These are phyloP conservation scores for Galerucella pusilla DNA, from an alignment of 2,888 invertebrate species.

Conservation along the genomic window DNA sequence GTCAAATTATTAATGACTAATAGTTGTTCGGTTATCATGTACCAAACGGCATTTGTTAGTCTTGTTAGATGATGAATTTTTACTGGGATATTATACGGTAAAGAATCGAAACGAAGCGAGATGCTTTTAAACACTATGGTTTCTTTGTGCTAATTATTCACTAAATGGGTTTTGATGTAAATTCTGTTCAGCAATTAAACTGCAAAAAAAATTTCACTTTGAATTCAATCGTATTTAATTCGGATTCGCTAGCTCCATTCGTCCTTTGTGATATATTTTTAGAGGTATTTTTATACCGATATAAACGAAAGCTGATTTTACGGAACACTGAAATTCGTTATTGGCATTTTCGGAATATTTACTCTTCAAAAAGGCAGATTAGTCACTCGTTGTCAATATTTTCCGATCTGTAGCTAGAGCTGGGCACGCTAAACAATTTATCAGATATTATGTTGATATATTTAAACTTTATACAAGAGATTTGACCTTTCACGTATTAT, in stretches of 20 bases:
- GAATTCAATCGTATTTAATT: constrained; percentile 38
- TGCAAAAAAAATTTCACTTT: constrained; percentile 35
- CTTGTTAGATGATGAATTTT: constrained; percentile 36
- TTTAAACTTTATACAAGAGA: too few species aligned
- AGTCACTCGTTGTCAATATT: constrained; percentile 30
- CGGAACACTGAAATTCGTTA: constrained; percentile 32
- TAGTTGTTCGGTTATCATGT: constrained; percentile 3
- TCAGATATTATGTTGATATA: too few species aligned
- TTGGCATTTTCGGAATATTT: constrained; percentile 32
- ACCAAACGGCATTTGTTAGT: constrained; percentile 19
- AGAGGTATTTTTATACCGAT: constrained; percentile 34
- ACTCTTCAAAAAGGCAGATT: constrained; percentile 31
- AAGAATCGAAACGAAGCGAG: constrained; percentile 30
- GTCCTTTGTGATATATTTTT: constrained; percentile 36
- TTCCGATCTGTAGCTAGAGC: neutral
- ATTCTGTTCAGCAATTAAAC: constrained; percentile 38
- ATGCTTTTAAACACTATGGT: constrained; percentile 38
- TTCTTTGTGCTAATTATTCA: constrained; percentile 40
- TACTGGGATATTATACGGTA: constrained; percentile 34
- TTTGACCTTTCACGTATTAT: too few species aligned
- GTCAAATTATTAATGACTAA: too few species aligned
- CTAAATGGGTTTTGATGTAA: constrained; percentile 39
- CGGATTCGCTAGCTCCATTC: constrained; percentile 32
- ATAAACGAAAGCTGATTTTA: constrained; percentile 35
- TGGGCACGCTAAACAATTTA: neutral